Conservation (phyloP, 2,888 invertebrate species). For the Heteropelma amictum region DNA sequence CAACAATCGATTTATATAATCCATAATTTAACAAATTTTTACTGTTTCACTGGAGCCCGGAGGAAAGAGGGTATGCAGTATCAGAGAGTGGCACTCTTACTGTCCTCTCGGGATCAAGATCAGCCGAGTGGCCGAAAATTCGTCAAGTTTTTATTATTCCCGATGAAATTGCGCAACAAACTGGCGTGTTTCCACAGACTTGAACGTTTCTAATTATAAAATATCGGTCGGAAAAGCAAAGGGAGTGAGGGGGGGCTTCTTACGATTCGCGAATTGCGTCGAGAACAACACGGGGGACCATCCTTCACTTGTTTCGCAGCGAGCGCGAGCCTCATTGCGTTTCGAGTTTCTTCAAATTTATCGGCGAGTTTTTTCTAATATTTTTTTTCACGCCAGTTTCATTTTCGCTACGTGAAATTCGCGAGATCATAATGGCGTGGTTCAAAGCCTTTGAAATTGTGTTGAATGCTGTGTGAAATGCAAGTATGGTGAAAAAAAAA, state of each 20-base stretch:
- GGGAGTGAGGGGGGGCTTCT: neutral
- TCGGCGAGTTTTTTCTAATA: no score
- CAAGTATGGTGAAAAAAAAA: no score
- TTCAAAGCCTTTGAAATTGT: no score
- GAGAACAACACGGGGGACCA: constrained; percentile 11
- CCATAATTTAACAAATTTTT: no score
- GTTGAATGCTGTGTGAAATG: no score
- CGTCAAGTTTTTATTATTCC: constrained; percentile 58
- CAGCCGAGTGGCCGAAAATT: constrained; percentile 60
- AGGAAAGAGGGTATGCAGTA: constrained; percentile 15
- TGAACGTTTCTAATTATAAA: constrained; percentile 66
- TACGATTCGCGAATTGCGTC: constrained; percentile 43
- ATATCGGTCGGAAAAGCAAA: constrained; percentile 51
- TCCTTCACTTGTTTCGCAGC: neutral
- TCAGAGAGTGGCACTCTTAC: constrained; percentile 46
- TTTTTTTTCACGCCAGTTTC: neutral
- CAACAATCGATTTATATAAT: constrained; percentile 69
- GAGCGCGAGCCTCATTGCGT: neutral
- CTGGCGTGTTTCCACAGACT: constrained; percentile 13
- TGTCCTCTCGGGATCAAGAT: constrained; percentile 44
- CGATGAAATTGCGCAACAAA: constrained; percentile 66
- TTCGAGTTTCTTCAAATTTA: neutral
- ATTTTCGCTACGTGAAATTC: neutral
- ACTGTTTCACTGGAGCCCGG: no score
- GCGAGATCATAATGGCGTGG: neutral